Conservation (phyloP, 2,888 invertebrate genomes). For the Melolontha melolontha region DNA sequence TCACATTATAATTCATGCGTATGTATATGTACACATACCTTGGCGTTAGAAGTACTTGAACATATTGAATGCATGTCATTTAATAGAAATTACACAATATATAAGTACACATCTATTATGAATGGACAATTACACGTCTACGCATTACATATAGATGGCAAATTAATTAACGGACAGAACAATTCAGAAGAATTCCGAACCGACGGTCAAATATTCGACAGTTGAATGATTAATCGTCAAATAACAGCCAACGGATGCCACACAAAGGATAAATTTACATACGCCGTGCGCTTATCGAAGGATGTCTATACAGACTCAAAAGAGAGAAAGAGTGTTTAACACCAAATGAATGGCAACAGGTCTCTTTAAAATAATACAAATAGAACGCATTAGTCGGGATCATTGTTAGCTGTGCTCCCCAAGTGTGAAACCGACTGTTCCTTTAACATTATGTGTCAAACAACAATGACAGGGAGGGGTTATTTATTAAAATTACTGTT, state of each 20-base stretch:
- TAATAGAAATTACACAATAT: too few species aligned
- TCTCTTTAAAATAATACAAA: conserved; percentile 42
- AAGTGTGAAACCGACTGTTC: conserved; percentile 45
- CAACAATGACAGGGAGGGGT: conserved; percentile 50
- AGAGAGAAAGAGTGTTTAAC: conserved; percentile 34
- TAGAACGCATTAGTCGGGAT: conserved; percentile 41
- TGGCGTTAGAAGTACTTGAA: too few species aligned
- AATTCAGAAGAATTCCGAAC: not conserved
- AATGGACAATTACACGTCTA: conserved; percentile 2
- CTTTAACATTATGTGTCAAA: conserved; percentile 47
- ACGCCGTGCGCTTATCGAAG: not conserved
- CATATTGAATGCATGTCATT: too few species aligned
- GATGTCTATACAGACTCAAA: conserved; percentile 1
- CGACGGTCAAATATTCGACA: conserved; percentile 13
- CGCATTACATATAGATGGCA: conserved; percentile 7
- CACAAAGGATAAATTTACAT: conserved; percentile 22
- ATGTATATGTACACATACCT: too few species aligned
- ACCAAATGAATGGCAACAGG: conserved; percentile 45
- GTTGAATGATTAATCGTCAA: conserved; percentile 21
- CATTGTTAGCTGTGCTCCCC: conserved; percentile 45
- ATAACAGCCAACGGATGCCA: not conserved
- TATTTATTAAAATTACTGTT: conserved; percentile 49
- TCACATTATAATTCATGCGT: too few species aligned
- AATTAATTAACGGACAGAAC: conserved; percentile 1
- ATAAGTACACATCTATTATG: not conserved